phyloP scores from a whole-genome alignment of 1,140 invertebrate genomes.

The Trinorchestia longiramus region DNA sequence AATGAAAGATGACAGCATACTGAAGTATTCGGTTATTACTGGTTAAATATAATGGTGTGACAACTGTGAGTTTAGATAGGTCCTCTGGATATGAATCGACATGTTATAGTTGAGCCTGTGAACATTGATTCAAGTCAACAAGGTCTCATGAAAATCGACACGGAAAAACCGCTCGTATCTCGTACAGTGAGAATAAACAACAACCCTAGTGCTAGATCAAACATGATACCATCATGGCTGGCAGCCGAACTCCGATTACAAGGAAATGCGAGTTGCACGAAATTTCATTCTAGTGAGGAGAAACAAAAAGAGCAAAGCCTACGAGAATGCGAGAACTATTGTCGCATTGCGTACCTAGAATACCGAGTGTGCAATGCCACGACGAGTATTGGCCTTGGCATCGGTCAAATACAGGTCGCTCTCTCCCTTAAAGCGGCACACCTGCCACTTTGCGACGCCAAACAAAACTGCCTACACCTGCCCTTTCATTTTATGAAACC shows the following conservation, averaged over 20 bases:
- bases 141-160: too few relatives aligned
- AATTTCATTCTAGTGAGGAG: background rate
- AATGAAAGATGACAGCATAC: too few relatives aligned
- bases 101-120: too few relatives aligned
- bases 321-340: background rate
- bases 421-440: conserved; percentile 19
- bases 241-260: background rate
- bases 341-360: background rate
- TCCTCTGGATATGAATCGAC: too few relatives aligned
- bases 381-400: conserved; percentile 5
- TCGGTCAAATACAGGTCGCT: conserved; percentile 38
- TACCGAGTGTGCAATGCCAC: background rate
- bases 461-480: background rate
- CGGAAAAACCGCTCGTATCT: too few relatives aligned
- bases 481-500: background rate
- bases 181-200: too few relatives aligned
- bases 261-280: background rate
- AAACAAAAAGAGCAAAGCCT: background rate
- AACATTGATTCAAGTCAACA: too few relatives aligned
- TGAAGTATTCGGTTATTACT: too few relatives aligned
- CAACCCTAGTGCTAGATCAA: too few relatives aligned
- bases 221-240: too few relatives aligned
- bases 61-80: too few relatives aligned
- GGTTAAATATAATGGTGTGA: too few relatives aligned
- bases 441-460: background rate